Base-by-base conservation (phyloP, 2,797 vertebrate genomes). In the Xyrichtys novacula region DNA sequence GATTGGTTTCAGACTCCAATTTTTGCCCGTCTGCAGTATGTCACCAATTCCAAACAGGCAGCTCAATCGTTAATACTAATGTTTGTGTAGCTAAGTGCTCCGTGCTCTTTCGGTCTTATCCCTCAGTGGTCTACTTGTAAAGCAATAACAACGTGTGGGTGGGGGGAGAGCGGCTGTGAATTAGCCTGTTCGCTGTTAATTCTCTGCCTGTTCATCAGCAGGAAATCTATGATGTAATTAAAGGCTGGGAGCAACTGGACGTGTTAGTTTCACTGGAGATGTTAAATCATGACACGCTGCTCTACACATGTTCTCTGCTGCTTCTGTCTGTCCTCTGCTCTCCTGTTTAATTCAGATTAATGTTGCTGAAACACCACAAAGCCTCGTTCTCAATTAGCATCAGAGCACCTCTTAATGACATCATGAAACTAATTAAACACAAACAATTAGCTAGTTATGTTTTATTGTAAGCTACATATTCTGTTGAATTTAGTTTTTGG, bases 1-100 rank as follows among this genome's bases (percentile, higher is more conserved):
- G 97, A 98, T 98, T 98, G 96, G 96, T 98, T 98, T 98, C 94
- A 92, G 95, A 93, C 95, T 96, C 94, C 92, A 94, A 91, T 95
- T 96, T 96, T 86, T 92, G 85, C 94, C 69, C 87, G 89, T 93
- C 91, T 90, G 96, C 96, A 96, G 94, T 97, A 96, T 97, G 97
- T 98, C 97, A 98, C 96, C 96, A 94, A 93, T 95, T 96, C 93
- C 95, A 96, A 97, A 96, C 94, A 92, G 96, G 94, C 87, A 66
- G 76, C 69, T 64, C 94, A 94, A 95, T 97, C 96, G 92, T 97
- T 98, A 98, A 98, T 95, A 96, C 96, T 96, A 95, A 97, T 98
- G 97, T 97, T 97, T 97, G 96, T 97, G 96, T 98, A 97, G 95
- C 97, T 97, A 97, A 97, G 94, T 93, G 95, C 92, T 89, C 29